phyloP scores from a whole-genome alignment of 2,888 invertebrate species.

The Rhorus exstirpatorius region DNA sequence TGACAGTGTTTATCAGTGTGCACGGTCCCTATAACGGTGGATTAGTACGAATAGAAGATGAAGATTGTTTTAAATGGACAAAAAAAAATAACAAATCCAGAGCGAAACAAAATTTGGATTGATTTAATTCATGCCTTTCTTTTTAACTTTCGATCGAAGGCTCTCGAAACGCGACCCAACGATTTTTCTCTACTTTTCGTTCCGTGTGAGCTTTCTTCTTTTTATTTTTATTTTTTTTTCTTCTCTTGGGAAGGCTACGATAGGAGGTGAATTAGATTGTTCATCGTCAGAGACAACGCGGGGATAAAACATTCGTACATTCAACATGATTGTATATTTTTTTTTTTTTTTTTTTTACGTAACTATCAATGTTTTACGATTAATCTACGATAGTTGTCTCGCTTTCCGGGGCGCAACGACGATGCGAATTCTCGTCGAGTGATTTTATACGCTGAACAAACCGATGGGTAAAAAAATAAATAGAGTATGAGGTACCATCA shows the following conservation, averaged over 20 bases:
- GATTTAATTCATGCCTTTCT: not conserved
- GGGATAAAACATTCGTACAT: conserved; percentile 76
- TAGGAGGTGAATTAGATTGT: conserved; percentile 70
- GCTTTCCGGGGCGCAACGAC: conserved; percentile 38
- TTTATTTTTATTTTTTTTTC: conserved; percentile 19
- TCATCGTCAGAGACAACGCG: conserved; percentile 69
- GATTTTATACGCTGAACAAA: conserved; percentile 25
- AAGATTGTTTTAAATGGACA: no score
- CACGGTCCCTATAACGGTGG: no score
- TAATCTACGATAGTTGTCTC: conserved; percentile 73
- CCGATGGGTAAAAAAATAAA: conserved; percentile 81
- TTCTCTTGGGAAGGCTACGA: conserved; percentile 33
- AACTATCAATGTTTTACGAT: conserved; percentile 75
- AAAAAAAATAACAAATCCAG: no score
- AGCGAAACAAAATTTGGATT: not conserved
- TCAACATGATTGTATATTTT: no score
- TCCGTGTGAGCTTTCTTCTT: no score
- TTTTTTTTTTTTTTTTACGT: conserved; percentile 75
- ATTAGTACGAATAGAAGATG: no score
- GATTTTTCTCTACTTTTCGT: no score
- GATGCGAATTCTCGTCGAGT: conserved; percentile 35
- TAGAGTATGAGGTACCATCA: conserved; percentile 76
- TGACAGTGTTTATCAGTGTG: no score
- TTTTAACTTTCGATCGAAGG: no score
- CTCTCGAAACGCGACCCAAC: no score